phyloP scores from a whole-genome alignment of 2,113 vertebrate species.

The Pyrgilauda ruficollis region DNA sequence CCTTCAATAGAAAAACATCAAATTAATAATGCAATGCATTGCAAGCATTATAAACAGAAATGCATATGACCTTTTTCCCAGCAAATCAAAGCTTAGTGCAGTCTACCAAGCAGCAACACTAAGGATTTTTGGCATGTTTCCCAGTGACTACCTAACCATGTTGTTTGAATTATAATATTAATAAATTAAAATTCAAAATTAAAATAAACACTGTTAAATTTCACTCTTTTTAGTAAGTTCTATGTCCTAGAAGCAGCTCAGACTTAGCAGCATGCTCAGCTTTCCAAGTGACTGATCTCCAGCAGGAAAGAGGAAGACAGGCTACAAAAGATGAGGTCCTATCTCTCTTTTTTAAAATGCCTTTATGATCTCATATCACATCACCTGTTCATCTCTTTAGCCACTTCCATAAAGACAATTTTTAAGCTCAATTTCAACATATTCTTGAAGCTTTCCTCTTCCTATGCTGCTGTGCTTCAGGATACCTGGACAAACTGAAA shows the following conservation, averaged over 20 bases:
- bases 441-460: not conserved
- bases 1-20: not conserved
- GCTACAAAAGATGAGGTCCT: not conserved
- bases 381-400: not conserved
- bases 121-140: not conserved
- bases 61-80: not conserved
- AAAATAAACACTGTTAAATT: not conserved
- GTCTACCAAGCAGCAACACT: not conserved
- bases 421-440: not conserved
- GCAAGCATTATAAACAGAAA: not conserved
- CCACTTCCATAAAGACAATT: not conserved
- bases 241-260: not conserved
- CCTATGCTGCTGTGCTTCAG: not conserved
- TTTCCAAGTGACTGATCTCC: not conserved
- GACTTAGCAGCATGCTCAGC: not conserved
- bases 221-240: not conserved
- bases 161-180: not conserved
- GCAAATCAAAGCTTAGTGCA: not conserved
- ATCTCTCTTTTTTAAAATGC: not conserved
- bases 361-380: not conserved
- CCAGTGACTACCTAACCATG: not conserved
- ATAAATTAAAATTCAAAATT: not conserved
- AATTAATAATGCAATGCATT: not conserved
- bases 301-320: not conserved
- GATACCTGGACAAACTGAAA: not conserved